Percentiles rank a stretch among this genome's conserved stretches.
Conservation (phyloP, 2,888 invertebrate species). For the Stenchaetothrips biformis region DNA sequence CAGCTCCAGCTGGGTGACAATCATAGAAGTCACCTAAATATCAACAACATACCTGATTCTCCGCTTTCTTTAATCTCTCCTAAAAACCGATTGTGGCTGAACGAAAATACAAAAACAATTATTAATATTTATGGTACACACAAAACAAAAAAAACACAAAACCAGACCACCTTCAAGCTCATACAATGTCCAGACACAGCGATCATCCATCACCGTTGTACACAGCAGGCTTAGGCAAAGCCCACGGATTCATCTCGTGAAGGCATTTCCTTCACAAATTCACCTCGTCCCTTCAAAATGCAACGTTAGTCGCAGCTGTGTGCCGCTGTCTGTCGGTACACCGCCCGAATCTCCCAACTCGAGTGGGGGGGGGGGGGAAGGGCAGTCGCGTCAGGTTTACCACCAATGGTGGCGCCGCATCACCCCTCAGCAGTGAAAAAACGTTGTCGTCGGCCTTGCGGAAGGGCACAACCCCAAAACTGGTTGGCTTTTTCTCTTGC, state of each 20-base stretch:
- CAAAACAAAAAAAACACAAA: slow-evolving; percentile 27
- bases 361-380: too few species aligned
- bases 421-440: not conserved
- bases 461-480: not conserved
- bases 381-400: too few species aligned
- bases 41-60: slow-evolving; percentile 88
- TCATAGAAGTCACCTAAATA: slow-evolving; percentile 84
- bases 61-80: slow-evolving; percentile 80
- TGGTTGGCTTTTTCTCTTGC: not conserved
- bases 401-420: not conserved
- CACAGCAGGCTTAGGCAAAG: not conserved
- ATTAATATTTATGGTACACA: not conserved
- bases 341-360: too few species aligned
- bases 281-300: too few species aligned
- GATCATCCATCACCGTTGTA: not conserved
- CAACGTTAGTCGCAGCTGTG: too few species aligned
- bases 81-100: slow-evolving; percentile 82
- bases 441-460: not conserved
- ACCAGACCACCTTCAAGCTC: not conserved
- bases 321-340: too few species aligned
- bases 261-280: too few species aligned
- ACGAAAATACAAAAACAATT: slow-evolving; percentile 35
- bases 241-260: not conserved
- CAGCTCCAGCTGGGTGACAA: slow-evolving; percentile 78
- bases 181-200: not conserved